Evolutionary conservation across 2,113 vertebrate genomes (phyloP).

Genomic region (Esox niger): DNA sequence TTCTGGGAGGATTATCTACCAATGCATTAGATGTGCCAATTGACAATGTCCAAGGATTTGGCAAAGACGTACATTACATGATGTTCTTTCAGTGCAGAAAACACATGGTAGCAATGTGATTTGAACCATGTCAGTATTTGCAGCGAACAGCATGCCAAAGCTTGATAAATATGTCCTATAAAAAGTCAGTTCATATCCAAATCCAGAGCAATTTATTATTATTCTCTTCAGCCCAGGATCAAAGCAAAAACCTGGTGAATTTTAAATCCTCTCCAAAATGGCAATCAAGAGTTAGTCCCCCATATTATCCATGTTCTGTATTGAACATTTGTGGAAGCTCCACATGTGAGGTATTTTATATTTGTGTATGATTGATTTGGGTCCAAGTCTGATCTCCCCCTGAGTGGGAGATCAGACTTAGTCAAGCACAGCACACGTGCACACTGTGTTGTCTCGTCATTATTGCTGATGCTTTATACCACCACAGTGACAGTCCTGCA

Average conservation of each 20-base stretch:
- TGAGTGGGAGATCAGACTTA: slow-evolving; percentile 25
- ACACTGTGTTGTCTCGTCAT: slow-evolving; percentile 36
- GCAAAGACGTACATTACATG: slow-evolving; percentile 55
- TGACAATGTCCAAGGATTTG: slow-evolving; percentile 67
- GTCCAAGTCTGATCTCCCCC: not conserved
- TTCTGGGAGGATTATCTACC: slow-evolving; percentile 57
- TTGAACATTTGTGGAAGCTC: slow-evolving; percentile 13
- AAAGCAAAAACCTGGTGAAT: slow-evolving; percentile 29
- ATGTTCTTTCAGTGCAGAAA: slow-evolving; percentile 60
- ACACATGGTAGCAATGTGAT: slow-evolving; percentile 42
- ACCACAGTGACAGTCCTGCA: slow-evolving; percentile 33
- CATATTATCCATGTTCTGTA: slow-evolving; percentile 1
- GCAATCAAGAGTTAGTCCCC: slow-evolving; percentile 23
- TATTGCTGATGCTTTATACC: slow-evolving; percentile 39
- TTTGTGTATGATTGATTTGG: slow-evolving; percentile 17
- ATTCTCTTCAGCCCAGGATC: slow-evolving; percentile 37
- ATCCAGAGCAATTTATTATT: slow-evolving; percentile 58
- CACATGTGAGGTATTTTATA: not conserved
- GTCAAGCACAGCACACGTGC: not conserved
- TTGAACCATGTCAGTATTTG: slow-evolving; percentile 51
- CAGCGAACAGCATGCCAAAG: slow-evolving; percentile 54
- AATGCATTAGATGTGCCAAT: slow-evolving; percentile 56
- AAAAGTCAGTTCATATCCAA: slow-evolving; percentile 59
- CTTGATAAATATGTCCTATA: slow-evolving; percentile 67
- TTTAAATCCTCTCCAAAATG: slow-evolving; percentile 36